Evolutionary conservation across 2,888 invertebrate genomes (phyloP).

Genomic region (Elmis aenea): DNA sequence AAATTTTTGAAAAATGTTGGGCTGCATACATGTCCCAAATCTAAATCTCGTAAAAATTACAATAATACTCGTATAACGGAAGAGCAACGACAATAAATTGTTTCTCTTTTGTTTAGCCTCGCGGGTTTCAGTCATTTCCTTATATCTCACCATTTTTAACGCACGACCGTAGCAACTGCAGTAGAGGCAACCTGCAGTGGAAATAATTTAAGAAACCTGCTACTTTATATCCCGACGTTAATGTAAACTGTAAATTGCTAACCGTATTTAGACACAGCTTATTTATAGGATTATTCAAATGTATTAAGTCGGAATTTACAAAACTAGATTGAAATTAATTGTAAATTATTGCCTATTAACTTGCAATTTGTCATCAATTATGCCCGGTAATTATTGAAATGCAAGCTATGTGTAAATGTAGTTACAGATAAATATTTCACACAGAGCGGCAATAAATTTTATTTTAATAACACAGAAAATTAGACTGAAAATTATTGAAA

Average conservation of each 20-base stretch:
- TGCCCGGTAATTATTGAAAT: slow-evolving; percentile 16
- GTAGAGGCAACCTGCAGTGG: slow-evolving; percentile 20
- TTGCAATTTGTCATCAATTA: slow-evolving; percentile 25
- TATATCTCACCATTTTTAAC: slow-evolving; percentile 19
- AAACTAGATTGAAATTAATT: slow-evolving; percentile 11
- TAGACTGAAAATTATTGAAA: too few relatives aligned
- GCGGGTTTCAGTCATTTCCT: too few relatives aligned
- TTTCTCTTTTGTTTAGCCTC: too few relatives aligned
- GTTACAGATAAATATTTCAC: too few relatives aligned
- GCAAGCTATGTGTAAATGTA: slow-evolving; percentile 1
- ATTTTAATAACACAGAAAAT: too few relatives aligned
- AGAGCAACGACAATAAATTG: too few relatives aligned
- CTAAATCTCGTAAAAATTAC: too few relatives aligned
- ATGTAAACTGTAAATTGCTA: slow-evolving; percentile 22
- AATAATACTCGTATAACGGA: too few relatives aligned
- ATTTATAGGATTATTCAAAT: slow-evolving; percentile 18
- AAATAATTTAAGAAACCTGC: slow-evolving; percentile 22
- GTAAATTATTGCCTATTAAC: slow-evolving; percentile 16
- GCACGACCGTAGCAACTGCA: slow-evolving; percentile 21
- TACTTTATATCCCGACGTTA: slow-evolving; percentile 22
- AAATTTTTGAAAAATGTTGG: too few relatives aligned
- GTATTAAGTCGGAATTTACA: slow-evolving; percentile 11
- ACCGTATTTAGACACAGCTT: slow-evolving; percentile 17
- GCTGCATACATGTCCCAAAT: too few relatives aligned
- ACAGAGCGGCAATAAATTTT: too few relatives aligned